phyloP scores from a whole-genome alignment of 2,888 invertebrate genomes.

The Cepaea hortensis region DNA sequence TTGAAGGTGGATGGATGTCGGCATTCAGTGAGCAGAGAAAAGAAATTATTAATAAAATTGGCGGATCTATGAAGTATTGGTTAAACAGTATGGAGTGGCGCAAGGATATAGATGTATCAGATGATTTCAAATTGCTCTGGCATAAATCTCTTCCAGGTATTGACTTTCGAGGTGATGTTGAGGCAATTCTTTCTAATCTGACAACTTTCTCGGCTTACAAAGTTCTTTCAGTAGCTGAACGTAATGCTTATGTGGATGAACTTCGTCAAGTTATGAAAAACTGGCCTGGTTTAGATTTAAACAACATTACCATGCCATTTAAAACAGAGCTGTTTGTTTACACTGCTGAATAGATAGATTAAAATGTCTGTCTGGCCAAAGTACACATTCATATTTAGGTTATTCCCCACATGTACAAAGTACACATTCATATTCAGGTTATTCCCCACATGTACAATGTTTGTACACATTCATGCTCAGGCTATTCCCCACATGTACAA shows the following conservation, averaged over 20 bases:
- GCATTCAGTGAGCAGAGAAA: conserved; percentile 7
- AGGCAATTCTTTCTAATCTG: conserved; percentile 21
- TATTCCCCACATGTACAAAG: too few species aligned
- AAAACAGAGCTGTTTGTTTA: conserved; percentile 23
- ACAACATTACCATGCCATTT: conserved; percentile 27
- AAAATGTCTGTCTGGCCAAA: background rate
- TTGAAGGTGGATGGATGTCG: conserved; percentile 24
- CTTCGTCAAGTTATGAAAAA: background rate
- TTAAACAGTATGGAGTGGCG: conserved; percentile 28
- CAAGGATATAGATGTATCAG: background rate
- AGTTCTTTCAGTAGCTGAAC: conserved; percentile 17
- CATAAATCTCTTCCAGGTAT: conserved; percentile 9
- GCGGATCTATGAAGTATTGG: conserved; percentile 3
- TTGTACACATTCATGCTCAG: too few species aligned
- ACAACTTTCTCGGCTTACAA: conserved; percentile 35
- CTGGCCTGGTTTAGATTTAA: conserved; percentile 27
- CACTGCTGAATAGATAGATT: background rate
- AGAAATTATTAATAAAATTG: background rate
- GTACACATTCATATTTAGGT: background rate
- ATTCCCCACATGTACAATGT: too few species aligned
- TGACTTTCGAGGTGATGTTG: conserved; percentile 16
- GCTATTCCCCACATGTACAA: background rate
- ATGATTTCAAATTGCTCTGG: background rate
- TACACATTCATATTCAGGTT: too few species aligned
- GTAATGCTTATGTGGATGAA: conserved; percentile 12